Conservation (phyloP, 2,797 vertebrate species). For the Petrocephalus sullivani region DNA sequence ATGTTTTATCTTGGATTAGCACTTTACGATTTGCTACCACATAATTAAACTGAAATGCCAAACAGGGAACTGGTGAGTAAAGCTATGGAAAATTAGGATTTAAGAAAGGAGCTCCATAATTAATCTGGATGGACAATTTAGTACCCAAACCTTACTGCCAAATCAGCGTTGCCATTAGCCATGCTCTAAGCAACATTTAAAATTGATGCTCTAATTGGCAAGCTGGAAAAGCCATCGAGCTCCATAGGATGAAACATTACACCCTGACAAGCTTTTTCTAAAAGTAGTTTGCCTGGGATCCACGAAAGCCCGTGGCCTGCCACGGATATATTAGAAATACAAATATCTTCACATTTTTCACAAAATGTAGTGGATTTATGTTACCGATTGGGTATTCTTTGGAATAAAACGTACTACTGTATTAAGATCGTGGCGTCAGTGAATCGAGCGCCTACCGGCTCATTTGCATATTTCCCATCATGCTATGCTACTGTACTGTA, state of each 20-base stretch:
- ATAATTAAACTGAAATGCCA: neutral
- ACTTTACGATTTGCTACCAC: neutral
- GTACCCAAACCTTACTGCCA: neutral
- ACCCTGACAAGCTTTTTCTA: slow-evolving; percentile 74
- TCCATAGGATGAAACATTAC: slow-evolving; percentile 60
- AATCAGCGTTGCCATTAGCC: slow-evolving; percentile 19
- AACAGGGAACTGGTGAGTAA: neutral
- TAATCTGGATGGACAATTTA: neutral
- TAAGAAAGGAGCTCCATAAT: neutral
- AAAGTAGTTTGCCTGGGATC: slow-evolving; percentile 63
- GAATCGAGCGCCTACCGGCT: too few relatives aligned
- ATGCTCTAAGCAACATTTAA: slow-evolving; percentile 40
- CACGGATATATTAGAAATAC: slow-evolving; percentile 30
- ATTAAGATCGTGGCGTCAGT: neutral
- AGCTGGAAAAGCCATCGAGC: slow-evolving; percentile 63
- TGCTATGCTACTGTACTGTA: too few relatives aligned
- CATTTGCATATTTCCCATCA: too few relatives aligned
- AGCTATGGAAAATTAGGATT: neutral
- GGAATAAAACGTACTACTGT: neutral
- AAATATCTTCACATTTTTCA: neutral
- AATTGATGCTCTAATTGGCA: slow-evolving; percentile 52
- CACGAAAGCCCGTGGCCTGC: slow-evolving; percentile 53
- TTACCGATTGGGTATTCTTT: neutral
- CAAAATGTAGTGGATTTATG: neutral
- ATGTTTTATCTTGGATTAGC: neutral